Conservation (phyloP, 2,113 vertebrate species). For the Prietella phreatophila region DNA sequence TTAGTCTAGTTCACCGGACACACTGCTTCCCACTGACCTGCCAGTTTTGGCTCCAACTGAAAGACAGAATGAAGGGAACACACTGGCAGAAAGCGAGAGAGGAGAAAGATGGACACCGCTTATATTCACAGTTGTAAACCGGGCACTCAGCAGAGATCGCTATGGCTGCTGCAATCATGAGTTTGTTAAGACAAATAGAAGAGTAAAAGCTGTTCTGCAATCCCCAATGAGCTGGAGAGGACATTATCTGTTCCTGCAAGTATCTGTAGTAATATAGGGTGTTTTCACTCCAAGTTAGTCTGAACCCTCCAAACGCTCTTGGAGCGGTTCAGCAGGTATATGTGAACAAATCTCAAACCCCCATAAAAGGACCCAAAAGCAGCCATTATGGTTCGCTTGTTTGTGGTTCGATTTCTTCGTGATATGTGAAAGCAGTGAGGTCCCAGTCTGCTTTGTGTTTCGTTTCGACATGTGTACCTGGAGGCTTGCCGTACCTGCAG, state of each 20-base stretch:
- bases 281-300: too few relatives aligned
- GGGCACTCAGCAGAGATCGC: not conserved
- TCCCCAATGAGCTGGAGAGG: not conserved
- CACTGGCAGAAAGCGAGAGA: not conserved
- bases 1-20: slow-evolving; percentile 57
- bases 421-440: too few relatives aligned
- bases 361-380: too few relatives aligned
- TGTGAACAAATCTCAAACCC: too few relatives aligned
- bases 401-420: too few relatives aligned
- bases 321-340: too few relatives aligned
- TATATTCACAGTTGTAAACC: not conserved
- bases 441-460: too few relatives aligned
- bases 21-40: slow-evolving; percentile 48
- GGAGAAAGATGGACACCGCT: not conserved
- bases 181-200: not conserved
- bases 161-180: not conserved
- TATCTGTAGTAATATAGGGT: not conserved
- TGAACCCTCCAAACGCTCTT: too few relatives aligned
- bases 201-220: not conserved
- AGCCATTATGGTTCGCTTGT: too few relatives aligned
- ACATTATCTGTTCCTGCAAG: slow-evolving; percentile 24
- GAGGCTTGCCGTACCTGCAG: too few relatives aligned
- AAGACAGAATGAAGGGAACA: not conserved
- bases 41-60: slow-evolving; percentile 10
- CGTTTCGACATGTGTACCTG: too few relatives aligned